phyloP scores from a whole-genome alignment of 2,888 invertebrate species.

The Oscheius sp. region DNA sequence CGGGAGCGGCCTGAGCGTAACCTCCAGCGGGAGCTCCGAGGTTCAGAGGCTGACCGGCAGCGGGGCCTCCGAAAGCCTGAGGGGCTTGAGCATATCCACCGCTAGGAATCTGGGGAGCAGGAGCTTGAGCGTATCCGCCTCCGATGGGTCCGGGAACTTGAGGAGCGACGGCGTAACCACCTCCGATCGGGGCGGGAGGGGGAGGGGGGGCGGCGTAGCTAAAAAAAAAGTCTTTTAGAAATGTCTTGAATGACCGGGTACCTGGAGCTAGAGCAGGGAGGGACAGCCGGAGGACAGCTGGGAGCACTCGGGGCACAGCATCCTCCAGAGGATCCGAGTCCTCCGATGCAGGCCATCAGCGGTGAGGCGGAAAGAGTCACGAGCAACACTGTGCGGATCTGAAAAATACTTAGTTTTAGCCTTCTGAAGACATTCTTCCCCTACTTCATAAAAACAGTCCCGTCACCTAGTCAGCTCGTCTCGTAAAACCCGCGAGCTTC shows the following conservation, averaged over 20 bases:
- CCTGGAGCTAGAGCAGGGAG: constrained; percentile 47
- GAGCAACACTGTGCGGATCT: constrained; percentile 39
- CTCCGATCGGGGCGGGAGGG: constrained; percentile 20
- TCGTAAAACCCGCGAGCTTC: too few relatives aligned
- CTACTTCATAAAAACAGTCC: too few relatives aligned
- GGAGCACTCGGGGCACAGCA: constrained; percentile 35
- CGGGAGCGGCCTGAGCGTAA: constrained; percentile 3
- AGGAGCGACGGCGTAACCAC: constrained; percentile 36
- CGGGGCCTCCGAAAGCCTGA: constrained; percentile 16
- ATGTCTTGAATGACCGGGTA: constrained; percentile 4
- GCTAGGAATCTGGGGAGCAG: neutral
- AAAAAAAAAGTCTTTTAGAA: neutral
- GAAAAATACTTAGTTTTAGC: neutral
- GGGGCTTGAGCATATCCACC: neutral
- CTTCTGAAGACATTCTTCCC: too few relatives aligned
- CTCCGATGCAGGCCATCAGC: constrained; percentile 42
- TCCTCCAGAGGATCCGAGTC: constrained; percentile 32
- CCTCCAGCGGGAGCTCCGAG: constrained; percentile 17
- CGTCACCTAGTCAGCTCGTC: too few relatives aligned
- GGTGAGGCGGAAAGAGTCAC: constrained; percentile 44
- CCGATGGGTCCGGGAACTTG: neutral
- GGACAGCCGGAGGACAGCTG: constrained; percentile 23
- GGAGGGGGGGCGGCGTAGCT: constrained; percentile 32
- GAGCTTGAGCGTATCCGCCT: constrained; percentile 22
- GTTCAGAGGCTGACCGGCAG: neutral